Evolutionary conservation across 2,888 invertebrate species (phyloP).

Genomic region (Lordiphosa andalusiaca): DNA sequence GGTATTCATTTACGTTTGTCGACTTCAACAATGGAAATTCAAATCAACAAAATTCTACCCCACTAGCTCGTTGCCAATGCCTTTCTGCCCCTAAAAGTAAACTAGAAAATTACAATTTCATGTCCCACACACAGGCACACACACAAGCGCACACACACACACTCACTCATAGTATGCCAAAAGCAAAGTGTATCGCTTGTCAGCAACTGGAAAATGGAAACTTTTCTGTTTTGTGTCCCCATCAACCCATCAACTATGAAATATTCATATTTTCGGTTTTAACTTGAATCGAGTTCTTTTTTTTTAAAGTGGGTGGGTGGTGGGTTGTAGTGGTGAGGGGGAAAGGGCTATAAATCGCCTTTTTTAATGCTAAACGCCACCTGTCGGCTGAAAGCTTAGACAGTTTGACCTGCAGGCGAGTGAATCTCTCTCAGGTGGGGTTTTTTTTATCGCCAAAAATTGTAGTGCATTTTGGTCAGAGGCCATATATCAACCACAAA

Average conservation of each 20-base stretch:
- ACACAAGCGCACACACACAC: conserved; percentile 12
- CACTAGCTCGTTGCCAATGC: conserved; percentile 8
- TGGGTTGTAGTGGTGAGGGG: too few relatives aligned
- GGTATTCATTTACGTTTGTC: conserved; percentile 68
- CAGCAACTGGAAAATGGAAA: conserved; percentile 22
- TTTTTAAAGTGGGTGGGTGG: too few relatives aligned
- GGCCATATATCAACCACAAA: too few relatives aligned
- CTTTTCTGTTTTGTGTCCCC: conserved; percentile 3
- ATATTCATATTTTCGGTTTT: conserved; percentile 57
- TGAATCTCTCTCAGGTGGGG: too few relatives aligned
- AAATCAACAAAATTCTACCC: conserved; percentile 10
- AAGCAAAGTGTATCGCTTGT: conserved; percentile 20
- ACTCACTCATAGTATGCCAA: not conserved
- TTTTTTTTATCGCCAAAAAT: too few relatives aligned
- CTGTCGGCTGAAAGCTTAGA: conserved; percentile 7
- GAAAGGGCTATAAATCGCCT: conserved; percentile 21
- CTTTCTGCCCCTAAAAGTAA: conserved; percentile 30
- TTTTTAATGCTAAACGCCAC: conserved; percentile 12
- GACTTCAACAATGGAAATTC: conserved; percentile 48
- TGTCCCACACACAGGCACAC: conserved; percentile 35
- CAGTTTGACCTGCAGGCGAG: too few relatives aligned
- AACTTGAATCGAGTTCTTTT: conserved; percentile 19
- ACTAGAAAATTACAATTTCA: conserved; percentile 63
- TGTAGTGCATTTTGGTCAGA: too few relatives aligned
- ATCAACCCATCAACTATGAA: conserved; percentile 49